phyloP scores from a whole-genome alignment of 2,888 invertebrate species.

The Tortricodes alternella region DNA sequence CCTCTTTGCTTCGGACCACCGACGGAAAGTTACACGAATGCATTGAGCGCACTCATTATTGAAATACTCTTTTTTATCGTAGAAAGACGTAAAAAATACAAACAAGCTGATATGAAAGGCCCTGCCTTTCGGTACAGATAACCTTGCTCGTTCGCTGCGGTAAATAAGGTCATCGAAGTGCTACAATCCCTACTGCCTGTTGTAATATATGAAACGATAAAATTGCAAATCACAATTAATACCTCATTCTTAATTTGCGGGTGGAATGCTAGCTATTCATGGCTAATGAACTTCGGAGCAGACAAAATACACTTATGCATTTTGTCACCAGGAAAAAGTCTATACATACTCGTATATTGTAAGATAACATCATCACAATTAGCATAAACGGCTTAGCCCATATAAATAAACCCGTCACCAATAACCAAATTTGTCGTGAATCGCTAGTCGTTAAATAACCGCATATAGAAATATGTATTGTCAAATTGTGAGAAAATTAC shows the following conservation, averaged over 20 bases:
- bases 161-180: slow-evolving; percentile 61
- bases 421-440: too few species aligned
- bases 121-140: slow-evolving; percentile 48
- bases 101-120: slow-evolving; percentile 49
- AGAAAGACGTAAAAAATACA: slow-evolving; percentile 37
- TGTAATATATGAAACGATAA: slow-evolving; percentile 6
- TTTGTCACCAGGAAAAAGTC: too few species aligned
- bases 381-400: too few species aligned
- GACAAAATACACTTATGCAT: too few species aligned
- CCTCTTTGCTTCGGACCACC: slow-evolving; percentile 33
- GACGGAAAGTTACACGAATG: slow-evolving; percentile 21
- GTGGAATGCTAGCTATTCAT: too few species aligned
- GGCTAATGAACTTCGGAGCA: too few species aligned
- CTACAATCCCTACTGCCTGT: slow-evolving; percentile 47
- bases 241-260: not conserved
- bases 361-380: too few species aligned
- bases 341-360: too few species aligned
- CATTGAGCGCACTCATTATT: slow-evolving; percentile 14
- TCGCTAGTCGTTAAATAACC: too few species aligned
- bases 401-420: too few species aligned
- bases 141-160: slow-evolving; percentile 58
- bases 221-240: not conserved
- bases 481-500: too few species aligned
- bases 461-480: too few species aligned
- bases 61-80: slow-evolving; percentile 5